These are phyloP conservation scores for Nematolebias whitei DNA, from an alignment of 2,113 vertebrate genomes.

Conservation along the genomic window DNA sequence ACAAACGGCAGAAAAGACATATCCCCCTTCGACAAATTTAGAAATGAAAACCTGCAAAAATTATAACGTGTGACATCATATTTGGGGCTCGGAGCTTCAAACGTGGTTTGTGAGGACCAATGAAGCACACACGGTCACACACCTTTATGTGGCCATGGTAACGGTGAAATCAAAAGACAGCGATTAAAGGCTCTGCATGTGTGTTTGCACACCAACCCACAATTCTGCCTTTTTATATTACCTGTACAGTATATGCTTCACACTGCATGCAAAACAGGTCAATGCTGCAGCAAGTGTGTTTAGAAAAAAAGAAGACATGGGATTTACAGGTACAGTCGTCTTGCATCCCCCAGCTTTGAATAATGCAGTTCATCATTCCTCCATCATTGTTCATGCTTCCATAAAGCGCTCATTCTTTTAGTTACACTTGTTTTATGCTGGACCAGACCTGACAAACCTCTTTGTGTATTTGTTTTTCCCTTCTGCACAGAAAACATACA, in stretches of 20 bases:
- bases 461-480: slow-evolving; percentile 6
- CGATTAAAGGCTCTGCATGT: slow-evolving; percentile 52
- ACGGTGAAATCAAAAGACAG: slow-evolving; percentile 69
- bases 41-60: slow-evolving; percentile 13
- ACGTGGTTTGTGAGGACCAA: slow-evolving; percentile 43
- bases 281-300: slow-evolving; percentile 18
- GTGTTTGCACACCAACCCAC: slow-evolving; percentile 4
- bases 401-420: slow-evolving; percentile 1
- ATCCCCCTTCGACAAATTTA: neutral
- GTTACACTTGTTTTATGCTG: slow-evolving; percentile 26
- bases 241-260: slow-evolving; percentile 37
- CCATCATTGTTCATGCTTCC: slow-evolving; percentile 33
- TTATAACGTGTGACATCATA: neutral
- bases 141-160: slow-evolving; percentile 77
- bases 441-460: neutral
- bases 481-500: neutral
- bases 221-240: slow-evolving; percentile 30
- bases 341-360: slow-evolving; percentile 61
- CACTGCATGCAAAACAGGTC: slow-evolving; percentile 18
- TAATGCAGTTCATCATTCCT: slow-evolving; percentile 66
- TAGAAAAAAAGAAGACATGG: slow-evolving; percentile 28
- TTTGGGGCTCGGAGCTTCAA: slow-evolving; percentile 24
- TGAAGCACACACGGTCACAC: slow-evolving; percentile 55
- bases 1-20: slow-evolving; percentile 10
- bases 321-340: slow-evolving; percentile 46